Base-by-base conservation (phyloP, 2,797 vertebrate species). In the Sebastes vulpes region DNA sequence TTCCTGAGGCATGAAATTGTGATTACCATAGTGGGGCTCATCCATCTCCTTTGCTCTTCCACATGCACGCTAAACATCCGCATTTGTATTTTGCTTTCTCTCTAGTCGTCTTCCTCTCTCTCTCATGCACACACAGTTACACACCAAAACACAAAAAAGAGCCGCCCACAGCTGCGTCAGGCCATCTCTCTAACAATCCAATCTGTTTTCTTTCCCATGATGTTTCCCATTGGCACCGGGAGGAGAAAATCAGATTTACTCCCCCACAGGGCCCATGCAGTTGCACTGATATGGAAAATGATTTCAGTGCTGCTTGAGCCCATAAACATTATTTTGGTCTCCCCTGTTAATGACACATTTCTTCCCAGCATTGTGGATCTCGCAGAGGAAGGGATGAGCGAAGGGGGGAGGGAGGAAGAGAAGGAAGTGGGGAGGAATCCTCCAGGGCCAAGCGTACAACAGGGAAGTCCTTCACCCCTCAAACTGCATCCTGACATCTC, bases 151-250 rank as follows among this genome's bases (percentile, higher is more conserved):
- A 91, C 78, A 90, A 86, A 92, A 42, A 90, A 91, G 90, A 94
- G 91, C 92, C 93, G 92, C 95, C 93, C 93, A 95, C 95, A 94
- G 95, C 94, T 94, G 93, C 75, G 84, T 93, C 92, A 94, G 94
- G 92, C 93, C 91, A 90, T 94, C 91, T 91, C 89, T 92, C 90
- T 85, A 91, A 95, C 94, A 95, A 94, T 95, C 93, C 94, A 95
- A 94, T 95, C 93, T 96, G 94, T 94, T 95, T 95, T 94, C 92
- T 94, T 95, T 96, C 95, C 94, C 95, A 96, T 95, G 94, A 95
- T 95, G 94, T 94, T 95, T 95, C 94, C 94, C 94, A 95, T 94
- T 95, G 94, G 95, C 94, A 95, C 93, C 81, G 79, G 81, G 89
- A 92, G 87, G 86, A 95, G 93, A 94, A 95, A 94, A 96, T 94